Conservation (phyloP, 2,888 invertebrate species). For the Steinernema scapterisci region DNA sequence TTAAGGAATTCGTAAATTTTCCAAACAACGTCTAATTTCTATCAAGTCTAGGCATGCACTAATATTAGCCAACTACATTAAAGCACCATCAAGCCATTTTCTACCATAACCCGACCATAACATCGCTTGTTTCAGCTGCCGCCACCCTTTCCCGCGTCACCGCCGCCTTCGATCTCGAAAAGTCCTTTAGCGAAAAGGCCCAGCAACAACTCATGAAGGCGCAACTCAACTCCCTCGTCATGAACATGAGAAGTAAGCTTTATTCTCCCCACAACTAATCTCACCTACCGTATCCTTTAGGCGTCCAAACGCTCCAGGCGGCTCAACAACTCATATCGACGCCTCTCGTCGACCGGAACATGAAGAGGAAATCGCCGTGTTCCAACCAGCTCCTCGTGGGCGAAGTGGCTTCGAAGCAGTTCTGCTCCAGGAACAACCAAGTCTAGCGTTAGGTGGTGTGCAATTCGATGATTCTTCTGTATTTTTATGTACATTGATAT, state of each 20-base stretch:
- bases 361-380: slow-evolving; percentile 28
- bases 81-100: too few species aligned
- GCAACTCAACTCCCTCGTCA: slow-evolving; percentile 32
- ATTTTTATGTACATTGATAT: not conserved
- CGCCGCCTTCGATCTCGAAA: slow-evolving; percentile 23
- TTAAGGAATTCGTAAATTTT: too few species aligned
- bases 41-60: too few species aligned
- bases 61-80: too few species aligned
- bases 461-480: slow-evolving; percentile 24
- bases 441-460: not conserved
- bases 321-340: not conserved
- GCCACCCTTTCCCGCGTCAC: slow-evolving; percentile 21
- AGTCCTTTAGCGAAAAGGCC: slow-evolving; percentile 23
- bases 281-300: not conserved
- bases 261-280: not conserved
- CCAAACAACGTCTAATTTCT: too few species aligned
- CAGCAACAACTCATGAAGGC: slow-evolving; percentile 30
- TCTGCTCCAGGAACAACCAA: slow-evolving; percentile 26
- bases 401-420: slow-evolving; percentile 11
- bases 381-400: slow-evolving; percentile 12
- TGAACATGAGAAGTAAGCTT: slow-evolving; percentile 20
- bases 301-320: slow-evolving; percentile 10
- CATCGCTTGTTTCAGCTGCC: slow-evolving; percentile 5
- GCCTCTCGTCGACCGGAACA: slow-evolving; percentile 12
- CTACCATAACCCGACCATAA: not conserved